These are phyloP conservation scores for Agriopis marginaria DNA, from an alignment of 2,888 invertebrate genomes.

Conservation along the genomic window DNA sequence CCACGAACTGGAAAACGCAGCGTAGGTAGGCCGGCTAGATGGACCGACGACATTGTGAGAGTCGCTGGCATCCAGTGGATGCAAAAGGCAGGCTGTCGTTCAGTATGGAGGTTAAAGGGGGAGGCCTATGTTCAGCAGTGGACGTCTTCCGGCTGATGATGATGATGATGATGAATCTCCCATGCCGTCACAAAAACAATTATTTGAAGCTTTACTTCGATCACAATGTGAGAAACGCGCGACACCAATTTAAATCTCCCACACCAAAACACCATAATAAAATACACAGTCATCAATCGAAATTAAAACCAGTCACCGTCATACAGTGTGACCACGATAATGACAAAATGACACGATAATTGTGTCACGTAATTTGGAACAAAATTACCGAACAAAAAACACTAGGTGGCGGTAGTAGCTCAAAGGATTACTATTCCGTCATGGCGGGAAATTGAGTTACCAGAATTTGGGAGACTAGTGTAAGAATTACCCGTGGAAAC, in stretches of 20 bases:
- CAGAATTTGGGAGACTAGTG: slow-evolving; percentile 49
- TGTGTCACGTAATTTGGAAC: slow-evolving; percentile 46
- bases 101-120: too few relatives aligned
- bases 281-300: slow-evolving; percentile 33
- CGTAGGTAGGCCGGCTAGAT: too few relatives aligned
- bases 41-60: too few relatives aligned
- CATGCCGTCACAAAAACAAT: too few relatives aligned
- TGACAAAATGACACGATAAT: slow-evolving; percentile 35
- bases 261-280: slow-evolving; percentile 17
- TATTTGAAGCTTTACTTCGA: too few relatives aligned
- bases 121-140: too few relatives aligned
- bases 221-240: background rate
- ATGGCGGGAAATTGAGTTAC: slow-evolving; percentile 60
- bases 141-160: too few relatives aligned
- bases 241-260: slow-evolving; percentile 13
- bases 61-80: too few relatives aligned
- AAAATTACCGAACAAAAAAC: slow-evolving; percentile 40
- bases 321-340: slow-evolving; percentile 38
- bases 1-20: too few relatives aligned
- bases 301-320: slow-evolving; percentile 39
- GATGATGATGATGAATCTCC: too few relatives aligned
- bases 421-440: slow-evolving; percentile 57
- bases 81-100: too few relatives aligned
- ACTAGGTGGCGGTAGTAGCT: slow-evolving; percentile 46
- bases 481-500: slow-evolving; percentile 32